Percentiles rank a stretch among this genome's conserved stretches.
phyloP scores from a whole-genome alignment of 2,113 vertebrate genomes.

The Alethe castanea region DNA sequence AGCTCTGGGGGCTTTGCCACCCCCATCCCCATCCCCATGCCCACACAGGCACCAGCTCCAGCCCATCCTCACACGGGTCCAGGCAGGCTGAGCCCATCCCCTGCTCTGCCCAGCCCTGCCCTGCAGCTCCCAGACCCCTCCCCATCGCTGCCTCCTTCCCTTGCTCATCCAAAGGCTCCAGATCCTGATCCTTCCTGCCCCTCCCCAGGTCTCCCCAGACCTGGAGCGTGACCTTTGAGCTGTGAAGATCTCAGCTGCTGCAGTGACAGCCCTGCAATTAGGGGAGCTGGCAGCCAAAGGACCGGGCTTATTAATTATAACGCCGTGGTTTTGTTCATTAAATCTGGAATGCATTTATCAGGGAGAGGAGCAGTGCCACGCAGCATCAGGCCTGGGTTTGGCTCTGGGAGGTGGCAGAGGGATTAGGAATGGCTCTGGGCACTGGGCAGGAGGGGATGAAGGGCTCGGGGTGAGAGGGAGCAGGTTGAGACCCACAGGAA shows the following conservation, averaged over 20 bases:
- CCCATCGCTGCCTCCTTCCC: rapidly evolving
- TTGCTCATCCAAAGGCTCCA: not conserved
- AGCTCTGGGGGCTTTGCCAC: not conserved
- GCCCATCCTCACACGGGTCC: too few species aligned
- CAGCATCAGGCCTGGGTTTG: rapidly evolving
- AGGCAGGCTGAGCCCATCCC: too few species aligned
- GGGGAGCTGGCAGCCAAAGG: not conserved
- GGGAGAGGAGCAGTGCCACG: not conserved
- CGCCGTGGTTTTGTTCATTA: not conserved
- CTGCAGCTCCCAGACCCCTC: not conserved
- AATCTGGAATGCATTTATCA: not conserved
- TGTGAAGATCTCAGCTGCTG: not conserved
- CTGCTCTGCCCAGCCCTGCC: too few species aligned
- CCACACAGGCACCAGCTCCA: too few species aligned
- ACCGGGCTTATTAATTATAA: not conserved
- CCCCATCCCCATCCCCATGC: too few species aligned
- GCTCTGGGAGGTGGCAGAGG: not conserved
- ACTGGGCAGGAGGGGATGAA: not conserved
- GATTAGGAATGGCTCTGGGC: not conserved
- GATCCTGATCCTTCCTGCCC: not conserved
- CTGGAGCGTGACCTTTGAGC: not conserved
- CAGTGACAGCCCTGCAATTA: not conserved
- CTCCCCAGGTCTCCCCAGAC: not conserved
- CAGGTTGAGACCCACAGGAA: not conserved
- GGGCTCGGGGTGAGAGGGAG: not conserved